Conservation (phyloP, 2,113 vertebrate species). For the Puffinus mauretanicus region DNA sequence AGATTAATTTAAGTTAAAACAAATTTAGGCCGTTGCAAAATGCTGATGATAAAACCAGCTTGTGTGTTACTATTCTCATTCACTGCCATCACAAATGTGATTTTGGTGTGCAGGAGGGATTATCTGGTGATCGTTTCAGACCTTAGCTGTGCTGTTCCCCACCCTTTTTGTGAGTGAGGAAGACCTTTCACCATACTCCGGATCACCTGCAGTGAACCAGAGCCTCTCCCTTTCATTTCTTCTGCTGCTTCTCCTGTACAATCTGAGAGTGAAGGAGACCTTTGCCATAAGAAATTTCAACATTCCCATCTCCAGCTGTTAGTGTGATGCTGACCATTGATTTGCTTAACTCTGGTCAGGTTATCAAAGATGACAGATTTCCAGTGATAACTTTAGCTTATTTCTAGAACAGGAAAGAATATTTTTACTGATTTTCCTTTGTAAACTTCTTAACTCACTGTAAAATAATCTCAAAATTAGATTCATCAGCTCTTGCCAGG, state of each 20-base stretch:
- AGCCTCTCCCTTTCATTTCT: not conserved
- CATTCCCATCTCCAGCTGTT: not conserved
- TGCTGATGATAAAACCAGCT: not conserved
- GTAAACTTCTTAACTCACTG: not conserved
- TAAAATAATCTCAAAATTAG: not conserved
- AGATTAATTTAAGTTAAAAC: not conserved
- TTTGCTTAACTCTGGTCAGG: not conserved
- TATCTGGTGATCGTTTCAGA: not conserved
- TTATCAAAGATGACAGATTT: not conserved
- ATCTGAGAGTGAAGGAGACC: not conserved
- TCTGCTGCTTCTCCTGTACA: not conserved
- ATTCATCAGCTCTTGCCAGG: slow-evolving; percentile 8
- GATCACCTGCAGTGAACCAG: not conserved
- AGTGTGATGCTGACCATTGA: not conserved
- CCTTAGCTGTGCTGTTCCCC: not conserved
- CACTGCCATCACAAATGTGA: fast-evolving
- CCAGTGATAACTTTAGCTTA: not conserved
- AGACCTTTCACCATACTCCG: not conserved
- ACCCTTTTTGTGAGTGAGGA: not conserved
- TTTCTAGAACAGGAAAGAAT: not conserved
- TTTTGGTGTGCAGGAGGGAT: not conserved
- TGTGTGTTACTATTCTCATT: fast-evolving
- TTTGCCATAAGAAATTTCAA: not conserved
- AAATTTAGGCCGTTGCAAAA: not conserved
- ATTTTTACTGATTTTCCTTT: not conserved